phyloP scores from a whole-genome alignment of 2,888 invertebrate genomes.

The Chrysolina haemoptera region DNA sequence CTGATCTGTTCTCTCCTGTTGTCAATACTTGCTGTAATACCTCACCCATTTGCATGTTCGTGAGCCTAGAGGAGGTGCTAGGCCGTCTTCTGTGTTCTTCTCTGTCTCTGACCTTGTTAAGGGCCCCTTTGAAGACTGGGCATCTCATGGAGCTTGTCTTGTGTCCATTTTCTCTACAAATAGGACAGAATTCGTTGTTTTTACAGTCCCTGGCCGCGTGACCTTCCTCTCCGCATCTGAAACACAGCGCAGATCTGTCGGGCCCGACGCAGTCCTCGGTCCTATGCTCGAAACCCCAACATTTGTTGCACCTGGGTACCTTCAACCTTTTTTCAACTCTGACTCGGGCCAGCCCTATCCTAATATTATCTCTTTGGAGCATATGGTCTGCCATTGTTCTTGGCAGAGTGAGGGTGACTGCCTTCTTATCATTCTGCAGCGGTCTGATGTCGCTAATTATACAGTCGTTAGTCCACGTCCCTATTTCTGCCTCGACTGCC shows the following conservation, averaged over 20 bases:
- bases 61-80: no score
- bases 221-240: no score
- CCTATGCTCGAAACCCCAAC: constrained; percentile 2
- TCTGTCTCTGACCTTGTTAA: no score
- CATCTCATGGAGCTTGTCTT: background rate
- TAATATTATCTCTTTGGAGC: background rate
- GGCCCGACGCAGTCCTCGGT: background rate
- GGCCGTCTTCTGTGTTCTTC: no score
- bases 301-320: background rate
- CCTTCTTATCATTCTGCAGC: background rate
- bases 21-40: no score
- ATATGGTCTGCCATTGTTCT: background rate
- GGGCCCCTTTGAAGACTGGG: no score
- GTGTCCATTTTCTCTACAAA: no score
- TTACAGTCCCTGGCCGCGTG: no score
- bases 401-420: background rate
- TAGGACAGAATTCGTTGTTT: no score
- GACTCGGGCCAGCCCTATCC: background rate
- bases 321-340: background rate
- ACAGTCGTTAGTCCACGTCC: background rate
- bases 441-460: constrained; percentile 1
- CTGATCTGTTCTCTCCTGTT: no score
- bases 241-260: background rate
- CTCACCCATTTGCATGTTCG: no score
- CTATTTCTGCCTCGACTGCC: background rate